Conservation (phyloP, 2,113 vertebrate species). For the Salvelinus sp. region DNA sequence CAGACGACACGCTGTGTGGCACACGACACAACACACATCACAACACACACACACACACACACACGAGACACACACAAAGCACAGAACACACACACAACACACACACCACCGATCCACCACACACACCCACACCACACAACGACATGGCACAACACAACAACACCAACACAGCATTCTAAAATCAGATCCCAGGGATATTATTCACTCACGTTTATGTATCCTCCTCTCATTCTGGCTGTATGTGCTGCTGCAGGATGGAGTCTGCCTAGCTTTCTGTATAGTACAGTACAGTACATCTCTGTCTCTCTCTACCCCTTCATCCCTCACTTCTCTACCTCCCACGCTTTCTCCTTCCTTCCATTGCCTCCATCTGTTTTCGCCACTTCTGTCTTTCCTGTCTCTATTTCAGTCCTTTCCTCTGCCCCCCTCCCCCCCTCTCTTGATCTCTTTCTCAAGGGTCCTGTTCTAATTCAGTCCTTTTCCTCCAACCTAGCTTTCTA, state of each 20-base stretch:
- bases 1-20: too few species aligned
- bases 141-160: too few species aligned
- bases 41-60: too few species aligned
- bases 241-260: background rate
- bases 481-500: slow-evolving; percentile 75
- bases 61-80: too few species aligned
- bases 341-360: background rate
- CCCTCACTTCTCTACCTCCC: background rate
- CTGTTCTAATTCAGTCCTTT: slow-evolving; percentile 78
- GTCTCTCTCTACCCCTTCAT: too few species aligned
- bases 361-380: too few species aligned
- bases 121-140: too few species aligned
- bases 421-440: background rate
- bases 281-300: too few species aligned
- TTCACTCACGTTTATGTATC: slow-evolving; percentile 20
- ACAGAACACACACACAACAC: too few species aligned
- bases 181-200: slow-evolving; percentile 35
- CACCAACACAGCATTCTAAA: slow-evolving; percentile 23
- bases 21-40: too few species aligned
- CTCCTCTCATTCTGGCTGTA: background rate
- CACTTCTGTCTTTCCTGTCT: background rate
- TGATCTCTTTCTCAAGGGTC: slow-evolving; percentile 74
- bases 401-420: background rate
- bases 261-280: too few species aligned
- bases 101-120: too few species aligned